Base-by-base conservation (phyloP, 2,113 vertebrate species). In the Colinus virginianus region DNA sequence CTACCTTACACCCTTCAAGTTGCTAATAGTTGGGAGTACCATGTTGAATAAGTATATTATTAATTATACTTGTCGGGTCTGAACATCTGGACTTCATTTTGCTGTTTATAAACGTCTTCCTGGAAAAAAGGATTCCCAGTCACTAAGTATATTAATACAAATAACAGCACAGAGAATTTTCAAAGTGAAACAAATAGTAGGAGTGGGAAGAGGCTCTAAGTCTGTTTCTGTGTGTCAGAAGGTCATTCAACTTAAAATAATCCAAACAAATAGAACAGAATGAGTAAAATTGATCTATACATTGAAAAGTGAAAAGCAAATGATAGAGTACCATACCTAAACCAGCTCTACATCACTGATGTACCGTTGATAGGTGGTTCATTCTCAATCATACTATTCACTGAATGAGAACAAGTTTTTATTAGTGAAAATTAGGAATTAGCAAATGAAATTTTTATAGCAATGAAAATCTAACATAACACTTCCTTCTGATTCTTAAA, bases 351-450 rank as follows among this genome's bases (percentile, higher is more conserved):
- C 45, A 38, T 78, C 69, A 67, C 32, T 53, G 70, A 69, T 83
- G 64, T 87, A n/a, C 34, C 46, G 66, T 45, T 71, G 78, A 64
- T 59, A 88, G 30, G 16, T 26, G 12, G 30, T 66, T 40, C 30
- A 8, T 69, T 90, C 42, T 82, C 71, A 81, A 23, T 62, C 82
- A 63, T 30, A 68, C 53, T 69, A 7, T 20, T 91, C 71, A 84
- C 7, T 38, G 48, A 77, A 93, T 22, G 11, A 70, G 38, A 71
- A 19, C n/a, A 86, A 46, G 55, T 94, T 82, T 94, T 71, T 19
- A 66, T 71, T 83, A 93, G 71, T 61, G 59, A 76, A 93, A 93
- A 90, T 46, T 69, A 45, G 71, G 68, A 49, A 89, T 87, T 95
- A 89, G 69, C 62, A 62, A 53, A 45, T 71, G 80, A 95, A 85